phyloP scores from a whole-genome alignment of 2,797 vertebrate species.

The Brachyrhaphis roseni region DNA sequence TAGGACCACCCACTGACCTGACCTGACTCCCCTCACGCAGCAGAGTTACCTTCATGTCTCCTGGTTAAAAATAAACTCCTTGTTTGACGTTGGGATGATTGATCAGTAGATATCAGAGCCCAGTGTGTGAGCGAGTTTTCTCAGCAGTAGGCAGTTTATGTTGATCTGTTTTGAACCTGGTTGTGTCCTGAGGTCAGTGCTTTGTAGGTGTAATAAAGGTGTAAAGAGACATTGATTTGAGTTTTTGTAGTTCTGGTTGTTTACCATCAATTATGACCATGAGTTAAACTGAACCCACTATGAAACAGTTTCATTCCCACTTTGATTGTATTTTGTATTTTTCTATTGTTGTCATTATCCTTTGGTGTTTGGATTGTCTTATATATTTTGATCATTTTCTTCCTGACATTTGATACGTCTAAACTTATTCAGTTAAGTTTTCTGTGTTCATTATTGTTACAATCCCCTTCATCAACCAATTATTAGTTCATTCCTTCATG shows the following conservation, averaged over 20 bases:
- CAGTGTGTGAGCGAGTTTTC: background rate
- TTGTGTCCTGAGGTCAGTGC: background rate
- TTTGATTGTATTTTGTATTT: background rate
- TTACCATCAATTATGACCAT: background rate
- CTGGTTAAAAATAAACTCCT: background rate
- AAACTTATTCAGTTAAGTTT: background rate
- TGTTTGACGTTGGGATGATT: background rate
- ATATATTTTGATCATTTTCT: background rate
- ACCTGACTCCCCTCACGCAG: background rate
- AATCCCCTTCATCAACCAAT: background rate
- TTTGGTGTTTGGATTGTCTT: background rate
- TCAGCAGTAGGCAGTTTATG: background rate
- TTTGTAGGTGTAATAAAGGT: background rate
- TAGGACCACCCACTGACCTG: constrained; percentile 1
- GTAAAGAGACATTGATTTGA: background rate
- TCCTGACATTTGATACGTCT: background rate
- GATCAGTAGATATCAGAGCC: background rate
- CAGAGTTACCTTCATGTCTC: background rate
- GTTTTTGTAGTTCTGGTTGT: background rate
- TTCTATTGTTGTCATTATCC: background rate
- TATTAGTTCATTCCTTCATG: background rate
- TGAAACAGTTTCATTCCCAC: background rate
- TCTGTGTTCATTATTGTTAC: background rate
- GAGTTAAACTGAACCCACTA: background rate
- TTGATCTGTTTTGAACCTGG: background rate